Conservation (phyloP, 1,140 invertebrate species). For the Oryctes rhinoceros region DNA sequence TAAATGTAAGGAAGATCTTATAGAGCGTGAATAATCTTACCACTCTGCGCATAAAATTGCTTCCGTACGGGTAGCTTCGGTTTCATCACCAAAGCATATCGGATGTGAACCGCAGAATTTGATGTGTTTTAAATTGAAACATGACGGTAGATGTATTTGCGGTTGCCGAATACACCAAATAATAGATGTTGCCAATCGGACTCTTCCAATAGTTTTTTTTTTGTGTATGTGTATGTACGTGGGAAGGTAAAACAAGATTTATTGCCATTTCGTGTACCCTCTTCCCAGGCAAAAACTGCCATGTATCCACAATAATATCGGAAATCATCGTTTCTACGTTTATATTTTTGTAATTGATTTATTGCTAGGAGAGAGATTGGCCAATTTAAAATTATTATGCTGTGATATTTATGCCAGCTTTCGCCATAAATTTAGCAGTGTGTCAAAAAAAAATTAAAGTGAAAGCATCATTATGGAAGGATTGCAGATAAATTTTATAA, state of each 20-base stretch:
- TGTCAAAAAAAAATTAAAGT: no score
- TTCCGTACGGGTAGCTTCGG: background rate
- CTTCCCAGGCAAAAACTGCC: background rate
- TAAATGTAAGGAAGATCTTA: background rate
- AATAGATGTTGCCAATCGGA: conserved; percentile 1
- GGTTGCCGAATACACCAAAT: background rate
- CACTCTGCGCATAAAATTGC: background rate
- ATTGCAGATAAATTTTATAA: no score
- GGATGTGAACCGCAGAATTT: background rate
- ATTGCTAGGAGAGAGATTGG: background rate
- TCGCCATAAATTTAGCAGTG: no score
- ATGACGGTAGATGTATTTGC: conserved; percentile 18
- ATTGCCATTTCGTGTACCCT: background rate
- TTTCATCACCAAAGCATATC: background rate
- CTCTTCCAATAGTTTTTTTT: background rate
- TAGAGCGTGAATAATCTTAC: conserved; percentile 12
- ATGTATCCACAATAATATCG: background rate
- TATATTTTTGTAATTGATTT: background rate
- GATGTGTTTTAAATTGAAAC: conserved; percentile 10
- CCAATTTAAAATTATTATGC: background rate
- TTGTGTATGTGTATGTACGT: background rate
- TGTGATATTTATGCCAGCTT: no score
- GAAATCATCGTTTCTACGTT: background rate
- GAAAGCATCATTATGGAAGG: no score
- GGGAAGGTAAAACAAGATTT: background rate